Evolutionary conservation across 2,888 invertebrate genomes (phyloP), one percentile per base, ranked within the genome.

Genomic region (Cheilosia soror): DNA sequence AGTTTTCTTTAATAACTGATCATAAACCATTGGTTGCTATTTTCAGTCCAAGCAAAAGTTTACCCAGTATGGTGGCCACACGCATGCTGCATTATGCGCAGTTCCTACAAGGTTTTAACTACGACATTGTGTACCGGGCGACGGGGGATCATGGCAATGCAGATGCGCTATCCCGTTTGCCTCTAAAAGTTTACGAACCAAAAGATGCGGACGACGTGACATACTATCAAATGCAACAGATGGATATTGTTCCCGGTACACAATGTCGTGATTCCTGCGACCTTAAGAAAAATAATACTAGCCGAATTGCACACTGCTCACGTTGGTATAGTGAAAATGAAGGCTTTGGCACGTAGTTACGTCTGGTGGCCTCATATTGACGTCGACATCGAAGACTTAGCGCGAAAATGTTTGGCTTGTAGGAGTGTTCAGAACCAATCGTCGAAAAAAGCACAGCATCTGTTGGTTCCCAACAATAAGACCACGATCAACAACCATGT

Each of bases 11-110:
- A 4, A 53, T 72, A 1, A 77, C 77, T n/a, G 82, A 77, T 11
- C 72, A 82, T 63, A 77, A 77, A 11, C 72, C 77, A 1, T 31
- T 85, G 15, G 69, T 73, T 13, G n/a, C 68, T 44, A 71, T 77
- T 57, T 84, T 79, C 63, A 76, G 78, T 11, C 77, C 72, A 20
- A 25, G 69, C 3, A 85, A 77, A 11, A 62, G 33, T 11, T n/a
- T 76, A n/a, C 76, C 77, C 33, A 58, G 20, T 6, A 72, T 63
- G 62, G 20, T 57, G 13, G 66, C 65, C 3, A 62, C 53, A 25
- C 27, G 68, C 0, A 73, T 73, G 73, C 40, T 63, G 42, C 63
- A 73, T 42, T 40, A 63, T 29, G 62, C 73, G 0, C 53, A 63
- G 6, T 73, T 73, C 11, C 42, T 73, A 20, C 73, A 73, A 42